phyloP scores from a whole-genome alignment of 2,113 vertebrate genomes.

The Serranochromis macrocephalus region DNA sequence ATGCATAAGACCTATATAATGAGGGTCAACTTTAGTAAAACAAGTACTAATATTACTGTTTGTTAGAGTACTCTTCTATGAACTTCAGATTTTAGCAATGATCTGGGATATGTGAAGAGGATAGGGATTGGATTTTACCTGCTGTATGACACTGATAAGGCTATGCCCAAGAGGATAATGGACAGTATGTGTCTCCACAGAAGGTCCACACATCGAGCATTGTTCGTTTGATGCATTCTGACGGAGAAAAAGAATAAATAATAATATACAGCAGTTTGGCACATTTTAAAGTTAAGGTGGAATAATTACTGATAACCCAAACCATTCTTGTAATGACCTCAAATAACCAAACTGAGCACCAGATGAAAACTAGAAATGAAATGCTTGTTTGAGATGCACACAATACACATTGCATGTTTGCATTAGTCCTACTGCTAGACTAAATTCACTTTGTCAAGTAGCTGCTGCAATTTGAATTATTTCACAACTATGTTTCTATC shows the following conservation, averaged over 20 bases:
- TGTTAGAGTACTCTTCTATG: neutral
- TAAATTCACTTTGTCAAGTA: neutral
- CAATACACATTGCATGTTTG: neutral
- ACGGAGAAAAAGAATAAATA: neutral
- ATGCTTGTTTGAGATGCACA: neutral
- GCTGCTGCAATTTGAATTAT: neutral
- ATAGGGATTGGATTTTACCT: conserved; percentile 69
- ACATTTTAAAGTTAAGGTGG: neutral
- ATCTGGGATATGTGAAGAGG: neutral
- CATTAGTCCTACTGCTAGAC: neutral
- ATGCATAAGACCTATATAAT: neutral
- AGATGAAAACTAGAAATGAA: neutral
- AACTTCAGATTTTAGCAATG: neutral
- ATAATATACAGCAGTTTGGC: neutral
- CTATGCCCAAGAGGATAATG: conserved; percentile 81
- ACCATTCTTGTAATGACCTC: neutral
- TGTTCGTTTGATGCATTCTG: conserved; percentile 99
- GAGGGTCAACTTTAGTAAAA: neutral
- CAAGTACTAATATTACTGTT: neutral
- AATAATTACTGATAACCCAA: neutral
- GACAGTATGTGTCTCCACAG: conserved; percentile 96
- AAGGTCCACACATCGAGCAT: conserved; percentile 94
- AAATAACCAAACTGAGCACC: neutral
- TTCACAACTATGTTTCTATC: neutral
- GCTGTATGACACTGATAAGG: conserved; percentile 94